Base-by-base conservation (phyloP, 2,888 invertebrate species). In the Scaptomyza polygonia region DNA sequence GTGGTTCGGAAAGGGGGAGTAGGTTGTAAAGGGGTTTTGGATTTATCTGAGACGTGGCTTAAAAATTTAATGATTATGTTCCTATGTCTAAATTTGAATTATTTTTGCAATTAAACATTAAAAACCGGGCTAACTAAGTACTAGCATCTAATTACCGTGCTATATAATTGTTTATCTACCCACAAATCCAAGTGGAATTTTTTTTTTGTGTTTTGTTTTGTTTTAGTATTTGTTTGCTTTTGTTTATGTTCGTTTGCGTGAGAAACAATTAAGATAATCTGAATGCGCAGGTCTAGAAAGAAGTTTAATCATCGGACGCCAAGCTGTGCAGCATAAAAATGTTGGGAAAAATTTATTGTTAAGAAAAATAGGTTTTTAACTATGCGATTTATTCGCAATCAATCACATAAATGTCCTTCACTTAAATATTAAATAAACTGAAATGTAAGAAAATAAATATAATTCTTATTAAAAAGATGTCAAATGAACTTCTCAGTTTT, bases 101-200 rank as follows among this genome's bases (percentile, higher is more conserved):
- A 53, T 25, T 48, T 40, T 62, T 55, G 47, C 43, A 52, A 67
- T 58, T 53, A 51, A 36, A 21, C 66, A 44, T 65, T 64, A 25
- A 43, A 36, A n/a, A n/a, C n/a, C 32, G 34, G 16, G 12, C 59
- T 65, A 74, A 54, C 68, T n/a, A n/a, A n/a, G n/a, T n/a, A n/a
- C n/a, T 49, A 45, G 5, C 42, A 16, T 44, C 58, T 58, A 66
- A 71, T 77, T 58, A 52, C 36, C n/a, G 7, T 16, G 55, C 70
- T 7, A 69, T 75, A 61, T 65, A 75, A 75, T 70, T 70, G 55
- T 57, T 70, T 70, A 73, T 71, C 61, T 61, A 3, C 25, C 36
- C 44, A 57, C 45, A 16, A 56, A 53, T 68, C 16, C 3, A 48
- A 55, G 49, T 59, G 34, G 34, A 52, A 48, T 39, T 27, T 66